Base-by-base conservation (phyloP, 1,140 invertebrate genomes). In the Palaemon carinicauda region DNA sequence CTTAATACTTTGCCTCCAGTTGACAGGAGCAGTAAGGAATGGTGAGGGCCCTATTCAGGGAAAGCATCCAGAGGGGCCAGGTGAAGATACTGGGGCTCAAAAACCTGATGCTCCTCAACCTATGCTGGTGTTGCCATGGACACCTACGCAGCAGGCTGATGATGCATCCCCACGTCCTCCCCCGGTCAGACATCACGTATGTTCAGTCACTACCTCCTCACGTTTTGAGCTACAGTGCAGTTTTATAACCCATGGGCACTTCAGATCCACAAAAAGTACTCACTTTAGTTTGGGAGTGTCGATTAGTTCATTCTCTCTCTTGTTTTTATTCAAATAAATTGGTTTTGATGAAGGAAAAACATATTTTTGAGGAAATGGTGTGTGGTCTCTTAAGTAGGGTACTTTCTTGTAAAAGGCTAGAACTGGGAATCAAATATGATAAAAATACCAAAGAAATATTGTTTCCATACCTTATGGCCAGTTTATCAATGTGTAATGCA, bases 1-100 rank as follows among this genome's bases (percentile, higher is more conserved):
- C 31, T 88, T 79, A 82, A 82, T 69, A 87, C 56, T 89, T 84
- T 82, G 82, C 87, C 89, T 90, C 89, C 90, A 90, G 90, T 91
- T 92, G 92, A 92, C 91, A 90, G 92, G 91, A 90, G 93, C 92
- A 91, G 93, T 92, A 92, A 93, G 92, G 91, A 93, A 90, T 89
- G 90, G 93, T 94, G 90, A 78, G 50, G 80, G 80, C 75, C 77
- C 78, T 56, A 84, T 79, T 60, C 60, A 71, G 56, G 87, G 87
- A 51, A 56, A 41, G 12, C 41, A 41, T 77, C 71, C 17, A 41
- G 82, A 29, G 56, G 77, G 53, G 50, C 33, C 54, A 56, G 71
- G 65, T 65, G 54, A 52, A 50, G 74, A 41, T 51, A 74, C 54
- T 56, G 29, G 53, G 52, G 56, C 41, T 52, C 41, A 79, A 17